A percentile compares a stretch with the other conserved stretches of the same genome.
Evolutionary conservation across 2,113 vertebrate species (phyloP).

Genomic region (Bufo gargarizans): DNA sequence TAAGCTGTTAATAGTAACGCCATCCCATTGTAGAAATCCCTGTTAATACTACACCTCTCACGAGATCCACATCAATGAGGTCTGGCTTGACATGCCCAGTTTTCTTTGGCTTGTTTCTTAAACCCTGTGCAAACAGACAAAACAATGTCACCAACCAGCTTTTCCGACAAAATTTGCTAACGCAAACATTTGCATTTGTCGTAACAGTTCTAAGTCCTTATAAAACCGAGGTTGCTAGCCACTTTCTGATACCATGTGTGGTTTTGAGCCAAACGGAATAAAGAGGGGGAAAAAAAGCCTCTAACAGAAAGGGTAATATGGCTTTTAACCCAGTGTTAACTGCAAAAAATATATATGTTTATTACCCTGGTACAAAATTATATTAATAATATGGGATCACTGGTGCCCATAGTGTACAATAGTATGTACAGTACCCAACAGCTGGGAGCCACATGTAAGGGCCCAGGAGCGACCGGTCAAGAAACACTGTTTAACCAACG

Average conservation of each 20-base stretch:
- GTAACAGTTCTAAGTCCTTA: neutral
- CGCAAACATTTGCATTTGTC: neutral
- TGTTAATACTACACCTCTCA: slow-evolving; percentile 83
- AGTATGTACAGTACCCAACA: neutral
- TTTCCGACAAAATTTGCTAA: neutral
- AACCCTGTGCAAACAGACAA: slow-evolving; percentile 79
- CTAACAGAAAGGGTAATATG: neutral
- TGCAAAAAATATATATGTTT: too few relatives aligned
- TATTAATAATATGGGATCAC: neutral
- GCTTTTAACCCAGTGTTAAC: neutral
- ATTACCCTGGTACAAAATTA: neutral
- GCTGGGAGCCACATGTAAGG: neutral
- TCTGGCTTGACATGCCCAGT: slow-evolving; percentile 98
- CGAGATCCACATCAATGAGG: slow-evolving; percentile 98
- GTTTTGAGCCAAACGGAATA: neutral
- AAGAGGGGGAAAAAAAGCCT: too few relatives aligned
- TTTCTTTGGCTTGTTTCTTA: slow-evolving; percentile 99
- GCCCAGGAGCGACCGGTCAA: neutral
- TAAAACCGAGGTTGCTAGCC: neutral
- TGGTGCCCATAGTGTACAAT: neutral
- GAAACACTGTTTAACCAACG: neutral
- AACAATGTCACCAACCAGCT: neutral
- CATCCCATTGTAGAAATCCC: neutral
- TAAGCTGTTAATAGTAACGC: neutral
- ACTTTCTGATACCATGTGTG: neutral